Evolutionary conservation across 2,113 vertebrate genomes (phyloP), one percentile per base, ranked within the genome.

Genomic region (Manacus vitellinus): DNA sequence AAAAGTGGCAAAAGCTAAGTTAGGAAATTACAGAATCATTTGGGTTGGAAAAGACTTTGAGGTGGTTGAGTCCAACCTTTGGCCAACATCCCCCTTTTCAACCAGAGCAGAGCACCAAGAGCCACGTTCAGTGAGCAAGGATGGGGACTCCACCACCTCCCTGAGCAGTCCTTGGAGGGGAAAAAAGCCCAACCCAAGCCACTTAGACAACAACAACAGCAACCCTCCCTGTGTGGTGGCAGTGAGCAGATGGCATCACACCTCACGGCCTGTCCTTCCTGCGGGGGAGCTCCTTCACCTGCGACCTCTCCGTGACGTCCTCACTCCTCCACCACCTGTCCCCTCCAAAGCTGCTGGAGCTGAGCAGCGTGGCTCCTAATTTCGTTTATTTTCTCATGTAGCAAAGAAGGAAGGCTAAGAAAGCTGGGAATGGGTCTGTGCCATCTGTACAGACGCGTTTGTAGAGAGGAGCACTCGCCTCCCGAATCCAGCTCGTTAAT

Each of bases 391-490:
- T 12, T 20, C 25, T n/a, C 6, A 4, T 0, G 9, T 2, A 28
- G 15, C 6, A 41, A 74, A 43, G 21, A 4, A 3, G 28, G 23
- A 82, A 77, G 30, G 7, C 47, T 27, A 41, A 6, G 30, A 21
- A 52, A 73, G 14, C 28, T 70, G 16, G 5, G 21, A 28, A 12
- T 17, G 9, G 46, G 39, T 20, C 54, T 1, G 4, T 41, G 18
- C 9, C 19, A 3, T 7, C 11, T 0, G 2, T 1, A 10, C 24
- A 22, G 22, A 6, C 7, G 3, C 5, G 0, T 56, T 47, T 46
- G 7, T 30, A 17, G 11, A 17, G 11, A 41, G 47, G 20, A 39
- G 25, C 27, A 1, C 7, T 44, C 58, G 0, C 21, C 51, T 33
- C n/a, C 61, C 52, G 22, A 65, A 71, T 14, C 6, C 44, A 14